These are phyloP conservation scores for Gymnoscelis rufifasciata DNA, from an alignment of 2,888 invertebrate genomes.

Conservation along the genomic window DNA sequence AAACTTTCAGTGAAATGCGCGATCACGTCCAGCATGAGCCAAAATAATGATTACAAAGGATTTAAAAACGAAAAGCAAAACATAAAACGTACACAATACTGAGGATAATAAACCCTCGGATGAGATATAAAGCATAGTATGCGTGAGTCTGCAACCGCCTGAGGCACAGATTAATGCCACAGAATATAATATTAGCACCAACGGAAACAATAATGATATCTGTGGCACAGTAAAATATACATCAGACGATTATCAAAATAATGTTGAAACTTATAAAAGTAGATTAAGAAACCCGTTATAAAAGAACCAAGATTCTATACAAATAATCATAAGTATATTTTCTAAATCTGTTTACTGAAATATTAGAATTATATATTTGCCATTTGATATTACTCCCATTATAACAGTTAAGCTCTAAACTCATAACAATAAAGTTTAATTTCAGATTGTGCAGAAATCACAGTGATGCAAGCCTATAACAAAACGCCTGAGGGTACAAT, in stretches of 20 bases:
- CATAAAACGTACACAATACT: conserved; percentile 23
- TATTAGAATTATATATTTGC: too few species aligned
- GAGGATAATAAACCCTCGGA: conserved; percentile 25
- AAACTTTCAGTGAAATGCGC: not conserved
- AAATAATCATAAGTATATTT: too few species aligned
- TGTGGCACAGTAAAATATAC: too few species aligned
- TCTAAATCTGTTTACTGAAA: too few species aligned
- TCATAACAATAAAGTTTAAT: not conserved
- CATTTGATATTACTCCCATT: too few species aligned
- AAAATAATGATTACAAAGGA: conserved; percentile 9
- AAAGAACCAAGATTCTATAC: too few species aligned
- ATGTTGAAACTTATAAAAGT: too few species aligned
- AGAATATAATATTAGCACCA: conserved; percentile 6
- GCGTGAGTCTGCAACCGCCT: conserved; percentile 25
- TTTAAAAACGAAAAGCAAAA: conserved; percentile 18
- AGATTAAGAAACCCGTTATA: too few species aligned
- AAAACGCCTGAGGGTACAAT: conserved; percentile 36
- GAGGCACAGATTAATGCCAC: conserved; percentile 17
- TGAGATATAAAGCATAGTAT: conserved; percentile 26
- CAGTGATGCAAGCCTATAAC: conserved; percentile 7
- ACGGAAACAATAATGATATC: not conserved
- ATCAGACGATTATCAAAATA: too few species aligned
- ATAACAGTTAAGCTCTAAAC: too few species aligned
- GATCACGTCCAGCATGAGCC: conserved; percentile 6
- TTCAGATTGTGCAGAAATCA: not conserved